phyloP scores from a whole-genome alignment of 2,113 vertebrate genomes.

The Maccullochella peelii region DNA sequence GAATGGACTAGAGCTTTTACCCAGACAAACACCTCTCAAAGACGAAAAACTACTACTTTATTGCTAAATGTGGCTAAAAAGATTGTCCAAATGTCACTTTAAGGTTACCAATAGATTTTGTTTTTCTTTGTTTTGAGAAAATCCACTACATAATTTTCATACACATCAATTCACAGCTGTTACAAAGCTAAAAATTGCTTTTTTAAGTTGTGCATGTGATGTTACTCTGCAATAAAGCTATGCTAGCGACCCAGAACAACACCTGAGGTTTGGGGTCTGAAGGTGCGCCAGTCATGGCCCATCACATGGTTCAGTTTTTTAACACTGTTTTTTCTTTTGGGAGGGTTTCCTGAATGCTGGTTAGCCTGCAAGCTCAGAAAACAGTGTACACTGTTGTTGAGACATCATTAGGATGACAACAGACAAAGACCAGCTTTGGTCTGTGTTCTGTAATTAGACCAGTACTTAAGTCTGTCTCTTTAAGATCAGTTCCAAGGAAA shows the following conservation, averaged over 20 bases:
- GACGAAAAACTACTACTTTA: neutral
- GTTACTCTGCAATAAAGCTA: neutral
- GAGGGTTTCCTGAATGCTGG: constrained; percentile 53
- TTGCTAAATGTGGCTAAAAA: neutral
- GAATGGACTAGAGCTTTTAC: neutral
- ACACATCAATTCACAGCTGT: neutral
- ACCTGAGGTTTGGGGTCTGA: neutral
- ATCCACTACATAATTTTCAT: neutral
- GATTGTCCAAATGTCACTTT: neutral
- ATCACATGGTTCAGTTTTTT: constrained; percentile 56
- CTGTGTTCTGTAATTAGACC: neutral
- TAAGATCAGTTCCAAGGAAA: neutral
- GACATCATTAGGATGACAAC: neutral
- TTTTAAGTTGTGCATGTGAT: neutral
- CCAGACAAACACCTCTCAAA: neutral
- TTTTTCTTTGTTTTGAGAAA: neutral
- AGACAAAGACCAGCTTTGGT: neutral
- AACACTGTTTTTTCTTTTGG: constrained; percentile 36
- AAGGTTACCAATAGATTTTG: neutral
- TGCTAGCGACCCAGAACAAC: neutral
- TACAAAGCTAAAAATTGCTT: neutral
- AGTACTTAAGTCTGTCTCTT: neutral
- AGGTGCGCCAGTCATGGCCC: constrained; percentile 26
- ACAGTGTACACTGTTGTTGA: neutral
- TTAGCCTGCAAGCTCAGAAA: neutral